Percentiles rank a stretch among this genome's conserved stretches.
Evolutionary conservation across 2,888 invertebrate species (phyloP).

Genomic region (Meteorus colon): DNA sequence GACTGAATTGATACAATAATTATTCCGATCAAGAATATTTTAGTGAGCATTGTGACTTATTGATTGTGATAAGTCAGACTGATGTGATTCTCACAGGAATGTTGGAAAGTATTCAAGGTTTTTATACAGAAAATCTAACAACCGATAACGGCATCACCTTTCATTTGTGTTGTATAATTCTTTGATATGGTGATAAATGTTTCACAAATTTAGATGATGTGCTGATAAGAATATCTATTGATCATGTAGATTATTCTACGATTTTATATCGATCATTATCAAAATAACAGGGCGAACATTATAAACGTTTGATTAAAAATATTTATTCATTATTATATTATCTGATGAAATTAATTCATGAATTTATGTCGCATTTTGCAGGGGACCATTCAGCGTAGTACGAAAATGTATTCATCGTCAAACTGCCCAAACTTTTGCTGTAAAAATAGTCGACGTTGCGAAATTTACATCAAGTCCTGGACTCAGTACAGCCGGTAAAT

Average conservation of each 20-base stretch:
- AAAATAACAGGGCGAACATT: too few relatives aligned
- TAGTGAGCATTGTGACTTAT: background rate
- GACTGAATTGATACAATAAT: background rate
- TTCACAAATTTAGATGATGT: too few relatives aligned
- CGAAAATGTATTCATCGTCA: constrained; percentile 95
- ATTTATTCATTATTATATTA: background rate
- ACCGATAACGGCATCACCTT: background rate
- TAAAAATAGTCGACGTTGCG: constrained; percentile 98
- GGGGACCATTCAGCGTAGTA: constrained; percentile 97
- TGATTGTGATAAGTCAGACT: background rate
- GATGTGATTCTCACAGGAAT: background rate
- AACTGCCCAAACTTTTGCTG: constrained; percentile 96
- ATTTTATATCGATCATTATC: too few relatives aligned
- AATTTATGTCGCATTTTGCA: constrained; percentile 70
- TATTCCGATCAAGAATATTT: background rate
- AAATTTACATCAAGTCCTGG: constrained; percentile 98
- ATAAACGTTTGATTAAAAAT: too few relatives aligned
- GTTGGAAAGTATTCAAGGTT: background rate
- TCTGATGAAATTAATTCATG: background rate
- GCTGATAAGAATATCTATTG: too few relatives aligned
- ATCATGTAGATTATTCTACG: too few relatives aligned
- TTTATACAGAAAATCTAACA: background rate
- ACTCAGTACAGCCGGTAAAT: constrained; percentile 93
- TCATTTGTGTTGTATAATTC: background rate
- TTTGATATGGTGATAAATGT: background rate